These are phyloP conservation scores for Agrochola lota DNA, from an alignment of 2,888 invertebrate species.

Conservation along the genomic window DNA sequence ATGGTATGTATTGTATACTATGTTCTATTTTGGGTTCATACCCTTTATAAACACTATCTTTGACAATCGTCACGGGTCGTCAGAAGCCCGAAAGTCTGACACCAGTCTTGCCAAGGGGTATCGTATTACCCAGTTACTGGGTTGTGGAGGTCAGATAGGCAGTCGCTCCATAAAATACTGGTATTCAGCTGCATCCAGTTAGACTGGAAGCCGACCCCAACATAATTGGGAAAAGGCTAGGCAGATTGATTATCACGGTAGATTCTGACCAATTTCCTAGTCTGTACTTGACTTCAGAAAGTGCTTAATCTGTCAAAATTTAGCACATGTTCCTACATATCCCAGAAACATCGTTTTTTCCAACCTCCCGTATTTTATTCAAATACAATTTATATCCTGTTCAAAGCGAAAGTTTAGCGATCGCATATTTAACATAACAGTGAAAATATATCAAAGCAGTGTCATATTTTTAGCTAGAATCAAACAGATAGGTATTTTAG, in stretches of 20 bases:
- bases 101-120: too few species aligned
- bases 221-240: too few species aligned
- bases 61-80: too few species aligned
- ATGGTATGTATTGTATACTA: neutral
- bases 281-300: neutral
- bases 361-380: slow-evolving; percentile 10
- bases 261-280: neutral
- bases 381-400: slow-evolving; percentile 40
- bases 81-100: too few species aligned
- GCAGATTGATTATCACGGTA: neutral
- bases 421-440: slow-evolving; percentile 24
- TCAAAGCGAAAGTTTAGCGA: slow-evolving; percentile 44
- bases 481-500: slow-evolving; percentile 31
- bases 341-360: neutral
- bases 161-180: too few species aligned
- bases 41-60: neutral
- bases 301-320: slow-evolving; percentile 16
- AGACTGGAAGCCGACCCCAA: too few species aligned
- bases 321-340: slow-evolving; percentile 12
- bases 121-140: too few species aligned
- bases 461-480: slow-evolving; percentile 29
- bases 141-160: too few species aligned
- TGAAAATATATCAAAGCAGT: slow-evolving; percentile 47
- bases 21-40: neutral
- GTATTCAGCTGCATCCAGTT: too few species aligned